phyloP scores from a whole-genome alignment of 2,797 vertebrate species.

The Micropoecilia bifurca region DNA sequence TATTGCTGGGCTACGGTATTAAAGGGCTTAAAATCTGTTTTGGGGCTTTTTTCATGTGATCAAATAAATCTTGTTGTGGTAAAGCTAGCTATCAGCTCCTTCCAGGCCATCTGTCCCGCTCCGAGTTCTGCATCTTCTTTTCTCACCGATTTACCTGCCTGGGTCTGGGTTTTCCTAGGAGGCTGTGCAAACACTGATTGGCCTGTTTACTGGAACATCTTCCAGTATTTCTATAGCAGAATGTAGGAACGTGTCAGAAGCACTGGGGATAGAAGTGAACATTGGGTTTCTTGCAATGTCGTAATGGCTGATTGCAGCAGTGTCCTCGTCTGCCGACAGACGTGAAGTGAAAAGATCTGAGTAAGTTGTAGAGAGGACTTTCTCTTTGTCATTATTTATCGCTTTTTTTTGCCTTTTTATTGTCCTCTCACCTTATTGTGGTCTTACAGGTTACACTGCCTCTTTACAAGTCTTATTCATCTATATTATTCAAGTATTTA shows the following conservation, averaged over 20 bases:
- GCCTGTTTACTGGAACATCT: constrained; percentile 48
- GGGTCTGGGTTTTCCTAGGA: constrained; percentile 46
- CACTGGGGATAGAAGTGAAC: constrained; percentile 46
- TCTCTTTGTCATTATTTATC: constrained; percentile 19
- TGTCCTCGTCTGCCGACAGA: constrained; percentile 63
- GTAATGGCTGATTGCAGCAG: constrained; percentile 57
- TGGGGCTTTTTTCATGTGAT: constrained; percentile 61
- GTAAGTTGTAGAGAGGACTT: constrained; percentile 43
- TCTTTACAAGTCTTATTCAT: not conserved
- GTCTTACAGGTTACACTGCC: not conserved
- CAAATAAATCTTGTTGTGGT: constrained; percentile 66
- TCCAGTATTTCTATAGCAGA: constrained; percentile 35
- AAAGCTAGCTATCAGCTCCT: constrained; percentile 67
- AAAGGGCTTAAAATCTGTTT: constrained; percentile 67
- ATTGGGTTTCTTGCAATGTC: constrained; percentile 59
- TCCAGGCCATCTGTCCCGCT: constrained; percentile 73
- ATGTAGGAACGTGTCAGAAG: constrained; percentile 37
- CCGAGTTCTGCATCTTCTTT: constrained; percentile 54
- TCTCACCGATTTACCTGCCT: constrained; percentile 56
- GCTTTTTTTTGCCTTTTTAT: constrained; percentile 18
- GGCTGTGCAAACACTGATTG: constrained; percentile 34
- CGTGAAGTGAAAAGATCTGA: constrained; percentile 59
- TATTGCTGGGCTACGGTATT: constrained; percentile 57
- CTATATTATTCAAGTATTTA: not conserved
- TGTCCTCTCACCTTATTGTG: not conserved